A percentile compares a stretch with the other conserved stretches of the same genome.
Evolutionary conservation across 2,888 invertebrate genomes (phyloP).

Genomic region (Harpagoxenus sublaevis): DNA sequence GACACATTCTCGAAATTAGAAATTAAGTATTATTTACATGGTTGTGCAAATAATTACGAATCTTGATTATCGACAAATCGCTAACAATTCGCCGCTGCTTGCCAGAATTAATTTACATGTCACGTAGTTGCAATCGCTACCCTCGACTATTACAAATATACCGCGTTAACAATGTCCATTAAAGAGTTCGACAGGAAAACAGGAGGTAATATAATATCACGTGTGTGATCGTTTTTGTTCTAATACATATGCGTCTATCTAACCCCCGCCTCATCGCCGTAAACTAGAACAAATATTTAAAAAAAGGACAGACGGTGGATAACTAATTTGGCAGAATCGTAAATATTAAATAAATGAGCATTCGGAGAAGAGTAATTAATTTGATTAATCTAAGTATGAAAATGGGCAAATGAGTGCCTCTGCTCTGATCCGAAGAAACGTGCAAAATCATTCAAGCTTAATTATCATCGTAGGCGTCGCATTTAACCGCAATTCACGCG

Average conservation of each 20-base stretch:
- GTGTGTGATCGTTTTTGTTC: slow-evolving; percentile 23
- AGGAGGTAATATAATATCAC: slow-evolving; percentile 13
- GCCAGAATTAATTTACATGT: slow-evolving; percentile 70
- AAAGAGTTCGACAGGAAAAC: slow-evolving; percentile 39
- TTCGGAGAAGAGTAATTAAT: slow-evolving; percentile 33
- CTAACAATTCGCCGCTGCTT: slow-evolving; percentile 76
- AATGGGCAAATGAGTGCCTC: neutral
- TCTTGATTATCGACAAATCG: slow-evolving; percentile 55
- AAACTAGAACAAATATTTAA: slow-evolving; percentile 31
- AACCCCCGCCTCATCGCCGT: slow-evolving; percentile 38
- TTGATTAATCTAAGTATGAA: slow-evolving; percentile 24
- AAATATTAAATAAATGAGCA: slow-evolving; percentile 5
- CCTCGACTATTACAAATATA: slow-evolving; percentile 34
- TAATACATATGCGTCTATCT: slow-evolving; percentile 35
- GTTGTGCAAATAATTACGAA: slow-evolving; percentile 28
- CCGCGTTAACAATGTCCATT: slow-evolving; percentile 30
- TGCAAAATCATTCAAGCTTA: slow-evolving; percentile 33
- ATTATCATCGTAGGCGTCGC: slow-evolving; percentile 24
- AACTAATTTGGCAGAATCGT: slow-evolving; percentile 21
- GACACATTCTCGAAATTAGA: neutral
- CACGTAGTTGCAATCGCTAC: slow-evolving; percentile 73
- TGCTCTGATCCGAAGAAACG: slow-evolving; percentile 9
- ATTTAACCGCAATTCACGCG: slow-evolving; percentile 56
- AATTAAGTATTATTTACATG: slow-evolving; percentile 14
- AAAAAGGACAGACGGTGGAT: slow-evolving; percentile 10